These are phyloP conservation scores for Nannoperca australis DNA, from an alignment of 2,797 vertebrate genomes.

Conservation along the genomic window DNA sequence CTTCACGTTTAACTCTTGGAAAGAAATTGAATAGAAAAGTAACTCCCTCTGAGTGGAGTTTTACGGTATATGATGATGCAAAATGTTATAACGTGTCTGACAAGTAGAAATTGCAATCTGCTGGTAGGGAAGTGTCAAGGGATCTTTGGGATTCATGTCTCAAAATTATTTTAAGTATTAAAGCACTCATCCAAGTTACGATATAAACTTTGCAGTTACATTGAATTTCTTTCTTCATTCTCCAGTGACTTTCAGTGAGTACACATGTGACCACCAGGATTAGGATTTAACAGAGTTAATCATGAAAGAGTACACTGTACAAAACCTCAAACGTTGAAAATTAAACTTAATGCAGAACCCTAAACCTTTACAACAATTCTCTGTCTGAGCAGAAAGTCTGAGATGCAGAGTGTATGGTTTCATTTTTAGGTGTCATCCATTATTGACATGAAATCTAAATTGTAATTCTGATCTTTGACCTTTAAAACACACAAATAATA, in stretches of 20 bases:
- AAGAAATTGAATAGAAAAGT: background rate
- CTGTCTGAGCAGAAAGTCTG: background rate
- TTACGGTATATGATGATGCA: background rate
- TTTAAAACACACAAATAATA: conserved; percentile 45
- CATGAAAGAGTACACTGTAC: background rate
- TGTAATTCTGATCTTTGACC: conserved; percentile 39
- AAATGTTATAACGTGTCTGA: background rate
- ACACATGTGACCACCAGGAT: background rate
- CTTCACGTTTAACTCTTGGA: background rate
- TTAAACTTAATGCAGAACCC: background rate
- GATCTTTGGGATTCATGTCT: background rate
- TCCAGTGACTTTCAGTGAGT: background rate
- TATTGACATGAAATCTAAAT: conserved; percentile 30
- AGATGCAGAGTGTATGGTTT: background rate
- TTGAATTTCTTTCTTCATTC: background rate
- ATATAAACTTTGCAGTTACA: background rate
- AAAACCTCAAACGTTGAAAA: background rate
- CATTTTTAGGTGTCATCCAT: background rate
- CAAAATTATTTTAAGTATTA: background rate
- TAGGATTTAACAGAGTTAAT: background rate
- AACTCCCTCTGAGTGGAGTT: background rate
- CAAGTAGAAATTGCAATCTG: background rate
- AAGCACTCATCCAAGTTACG: background rate
- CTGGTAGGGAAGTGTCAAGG: background rate
- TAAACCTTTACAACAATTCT: background rate